Base-by-base conservation (phyloP, 2,113 vertebrate species). In the Sinosuthora webbiana region DNA sequence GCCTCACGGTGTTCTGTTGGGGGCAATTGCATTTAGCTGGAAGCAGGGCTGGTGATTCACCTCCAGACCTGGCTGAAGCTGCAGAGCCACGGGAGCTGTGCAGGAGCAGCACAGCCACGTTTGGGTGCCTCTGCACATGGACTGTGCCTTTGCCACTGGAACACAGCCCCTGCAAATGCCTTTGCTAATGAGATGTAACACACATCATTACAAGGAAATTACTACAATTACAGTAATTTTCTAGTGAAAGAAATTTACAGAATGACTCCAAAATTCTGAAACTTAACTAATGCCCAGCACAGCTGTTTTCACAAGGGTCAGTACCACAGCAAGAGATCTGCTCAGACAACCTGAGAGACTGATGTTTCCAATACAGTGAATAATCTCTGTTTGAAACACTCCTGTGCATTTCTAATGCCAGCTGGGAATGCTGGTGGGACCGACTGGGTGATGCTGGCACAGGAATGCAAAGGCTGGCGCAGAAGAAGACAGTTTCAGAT, bases 271-370 rank as follows among this genome's bases (percentile, higher is more conserved):
- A 68, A 80, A 91, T 56, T 41, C 35, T 67, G 45, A 28, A 84
- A 75, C n/a, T 27, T 79, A 76, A 63, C 63, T 93, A 68, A 69
- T 52, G 55, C 15, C 30, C 75, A 91, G 68, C 35, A 41, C 76
- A 83, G 63, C 57, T 55, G 44, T 56, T 89, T 76, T 24, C n/a
- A 11, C 44, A 30, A 35, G 57, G 67, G 39, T 39, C 63, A 44
- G 33, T 45, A 49, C 33, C 33, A 64, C 49, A 37, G 13, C 33
- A 68, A 68, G 30, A 1, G 2, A 44, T 57, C 12, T 5, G 2
- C 1, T 1, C 0, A 6, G 74, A 44, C 7, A 67, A 31, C 35
- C 39, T 21, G 28, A 42, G 20, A 67, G n/a, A 57, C 0, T 6
- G 52, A 15, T 35, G 31, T 41, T 74, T 42, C 52, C 50, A 84